Conservation (phyloP, 2,113 vertebrate genomes). For the Rhabdomys dilectus region DNA sequence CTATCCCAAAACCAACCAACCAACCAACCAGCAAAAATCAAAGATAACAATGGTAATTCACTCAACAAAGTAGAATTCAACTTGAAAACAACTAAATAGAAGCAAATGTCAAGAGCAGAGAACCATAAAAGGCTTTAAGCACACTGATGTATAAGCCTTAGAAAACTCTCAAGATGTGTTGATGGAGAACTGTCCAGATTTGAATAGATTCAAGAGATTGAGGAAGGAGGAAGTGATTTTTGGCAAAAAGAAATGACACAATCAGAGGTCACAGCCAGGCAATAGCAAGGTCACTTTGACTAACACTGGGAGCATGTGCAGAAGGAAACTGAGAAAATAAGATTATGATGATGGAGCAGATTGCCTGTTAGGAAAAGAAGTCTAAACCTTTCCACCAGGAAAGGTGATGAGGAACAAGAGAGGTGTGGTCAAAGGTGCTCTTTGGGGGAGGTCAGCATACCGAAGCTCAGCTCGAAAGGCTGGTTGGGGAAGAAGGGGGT, state of each 20-base stretch:
- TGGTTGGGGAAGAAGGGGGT: neutral
- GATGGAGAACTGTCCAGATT: neutral
- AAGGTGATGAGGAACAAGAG: neutral
- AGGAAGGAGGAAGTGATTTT: neutral
- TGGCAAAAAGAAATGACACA: neutral
- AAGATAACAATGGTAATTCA: neutral
- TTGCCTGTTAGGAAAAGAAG: neutral
- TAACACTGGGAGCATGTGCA: neutral
- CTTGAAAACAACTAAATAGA: neutral
- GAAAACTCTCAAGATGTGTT: neutral
- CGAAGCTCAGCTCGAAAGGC: neutral
- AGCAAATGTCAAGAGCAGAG: neutral
- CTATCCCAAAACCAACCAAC: neutral
- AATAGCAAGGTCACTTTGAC: neutral
- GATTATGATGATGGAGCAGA: neutral
- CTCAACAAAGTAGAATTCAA: neutral
- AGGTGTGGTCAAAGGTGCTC: neutral
- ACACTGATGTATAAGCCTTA: neutral
- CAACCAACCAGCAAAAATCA: neutral
- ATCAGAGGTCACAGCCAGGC: neutral
- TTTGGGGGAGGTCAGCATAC: neutral
- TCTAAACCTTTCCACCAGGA: neutral
- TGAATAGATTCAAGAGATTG: neutral
- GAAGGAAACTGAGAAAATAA: neutral
- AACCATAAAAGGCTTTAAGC: neutral